A percentile compares a stretch with the other conserved stretches of the same genome.
These are phyloP conservation scores for Melitaea athalia DNA, from an alignment of 2,888 invertebrate species.

Conservation along the genomic window DNA sequence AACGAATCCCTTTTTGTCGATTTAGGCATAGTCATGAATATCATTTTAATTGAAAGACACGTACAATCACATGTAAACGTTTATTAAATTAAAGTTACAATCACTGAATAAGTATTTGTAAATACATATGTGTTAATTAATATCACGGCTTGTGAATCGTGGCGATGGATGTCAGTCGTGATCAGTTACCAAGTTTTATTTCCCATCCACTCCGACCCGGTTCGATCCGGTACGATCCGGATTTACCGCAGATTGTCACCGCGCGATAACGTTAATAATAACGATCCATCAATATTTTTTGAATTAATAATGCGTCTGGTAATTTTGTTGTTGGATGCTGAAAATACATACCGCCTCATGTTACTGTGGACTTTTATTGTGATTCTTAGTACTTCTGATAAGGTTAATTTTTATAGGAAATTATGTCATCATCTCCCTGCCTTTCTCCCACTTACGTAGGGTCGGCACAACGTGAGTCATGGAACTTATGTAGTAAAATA, in stretches of 20 bases:
- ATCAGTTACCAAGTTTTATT: slow-evolving; percentile 64
- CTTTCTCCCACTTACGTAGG: no score
- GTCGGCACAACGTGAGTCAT: no score
- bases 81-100: no score
- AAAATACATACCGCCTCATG: slow-evolving; percentile 24
- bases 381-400: not conserved
- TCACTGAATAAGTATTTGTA: no score
- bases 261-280: slow-evolving; percentile 48
- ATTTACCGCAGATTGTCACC: slow-evolving; percentile 61
- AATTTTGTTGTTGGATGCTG: slow-evolving; percentile 16
- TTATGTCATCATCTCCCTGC: no score
- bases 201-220: slow-evolving; percentile 41
- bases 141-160: not conserved
- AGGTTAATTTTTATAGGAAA: not conserved
- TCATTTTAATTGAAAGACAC: no score
- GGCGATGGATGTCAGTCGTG: slow-evolving; percentile 53
- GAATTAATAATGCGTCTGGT: slow-evolving; percentile 41
- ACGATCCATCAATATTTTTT: slow-evolving; percentile 38
- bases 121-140: not conserved
- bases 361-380: not conserved
- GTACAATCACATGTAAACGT: no score
- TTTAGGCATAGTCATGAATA: no score
- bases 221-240: slow-evolving; percentile 54
- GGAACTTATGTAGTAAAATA: no score
- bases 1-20: no score